Evolutionary conservation across 2,797 vertebrate genomes (phyloP).

Genomic region (Notoglanidium macrostoma): DNA sequence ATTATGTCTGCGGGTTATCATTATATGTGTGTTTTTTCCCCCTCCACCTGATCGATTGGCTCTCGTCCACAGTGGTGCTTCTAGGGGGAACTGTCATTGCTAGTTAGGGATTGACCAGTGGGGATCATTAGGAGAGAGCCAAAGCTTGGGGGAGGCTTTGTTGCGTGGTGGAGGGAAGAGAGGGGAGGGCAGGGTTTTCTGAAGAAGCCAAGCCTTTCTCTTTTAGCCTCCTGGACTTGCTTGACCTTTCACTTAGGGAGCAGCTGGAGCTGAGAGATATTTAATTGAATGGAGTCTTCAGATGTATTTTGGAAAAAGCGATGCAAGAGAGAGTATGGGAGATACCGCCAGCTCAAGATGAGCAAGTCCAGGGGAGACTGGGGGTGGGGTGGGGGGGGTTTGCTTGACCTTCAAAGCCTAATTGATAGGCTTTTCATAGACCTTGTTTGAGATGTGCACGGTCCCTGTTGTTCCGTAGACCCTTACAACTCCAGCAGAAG

Average conservation of each 20-base stretch:
- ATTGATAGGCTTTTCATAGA: slow-evolving; percentile 84
- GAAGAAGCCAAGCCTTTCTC: slow-evolving; percentile 77
- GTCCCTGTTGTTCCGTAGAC: slow-evolving; percentile 74
- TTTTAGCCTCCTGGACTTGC: slow-evolving; percentile 84
- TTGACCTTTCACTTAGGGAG: slow-evolving; percentile 97
- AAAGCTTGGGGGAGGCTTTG: slow-evolving; percentile 74
- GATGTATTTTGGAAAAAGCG: slow-evolving; percentile 85
- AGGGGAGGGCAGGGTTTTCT: slow-evolving; percentile 63
- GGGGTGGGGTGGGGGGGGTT: slow-evolving; percentile 50
- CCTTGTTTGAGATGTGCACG: slow-evolving; percentile 76
- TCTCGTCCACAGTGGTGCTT: slow-evolving; percentile 85
- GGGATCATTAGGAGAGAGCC: slow-evolving; percentile 89
- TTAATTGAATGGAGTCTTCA: slow-evolving; percentile 96
- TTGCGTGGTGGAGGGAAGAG: slow-evolving; percentile 63
- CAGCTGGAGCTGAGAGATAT: slow-evolving; percentile 91
- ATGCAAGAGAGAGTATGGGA: slow-evolving; percentile 67
- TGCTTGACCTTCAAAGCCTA: slow-evolving; percentile 90
- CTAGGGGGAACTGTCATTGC: slow-evolving; percentile 85
- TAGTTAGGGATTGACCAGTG: slow-evolving; percentile 90
- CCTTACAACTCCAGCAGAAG: slow-evolving; percentile 79
- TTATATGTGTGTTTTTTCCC: slow-evolving; percentile 81
- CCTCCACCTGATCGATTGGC: slow-evolving; percentile 84
- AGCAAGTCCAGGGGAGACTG: slow-evolving; percentile 59
- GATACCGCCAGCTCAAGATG: slow-evolving; percentile 68
- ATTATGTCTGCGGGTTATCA: slow-evolving; percentile 94